Conservation (phyloP, 2,888 invertebrate genomes). For the Drosophila algonquin region DNA sequence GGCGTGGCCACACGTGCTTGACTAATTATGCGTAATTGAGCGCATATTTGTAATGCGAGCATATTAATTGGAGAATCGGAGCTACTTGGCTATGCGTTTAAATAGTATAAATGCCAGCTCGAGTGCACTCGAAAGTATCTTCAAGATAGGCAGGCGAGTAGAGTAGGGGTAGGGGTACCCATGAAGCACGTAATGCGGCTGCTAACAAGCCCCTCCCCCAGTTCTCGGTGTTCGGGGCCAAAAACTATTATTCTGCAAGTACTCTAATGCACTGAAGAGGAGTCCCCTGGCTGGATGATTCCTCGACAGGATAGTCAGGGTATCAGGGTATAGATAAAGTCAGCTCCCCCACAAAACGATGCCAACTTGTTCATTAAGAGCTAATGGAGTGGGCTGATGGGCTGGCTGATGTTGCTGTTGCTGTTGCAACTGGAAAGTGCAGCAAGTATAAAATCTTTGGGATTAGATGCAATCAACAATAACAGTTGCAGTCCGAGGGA, state of each 20-base stretch:
- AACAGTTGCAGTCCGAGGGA: slow-evolving; percentile 53
- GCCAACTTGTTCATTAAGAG: slow-evolving; percentile 63
- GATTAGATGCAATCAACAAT: slow-evolving; percentile 80
- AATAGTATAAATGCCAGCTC: slow-evolving; percentile 41
- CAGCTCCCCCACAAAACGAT: slow-evolving; percentile 7
- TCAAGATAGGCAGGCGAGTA: slow-evolving; percentile 2
- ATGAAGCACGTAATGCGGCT: slow-evolving; percentile 46
- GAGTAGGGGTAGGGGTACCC: slow-evolving; percentile 10
- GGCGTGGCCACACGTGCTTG: slow-evolving; percentile 74
- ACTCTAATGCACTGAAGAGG: slow-evolving; percentile 8
- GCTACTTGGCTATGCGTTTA: slow-evolving; percentile 38
- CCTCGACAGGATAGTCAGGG: not conserved
- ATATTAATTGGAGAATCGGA: slow-evolving; percentile 59
- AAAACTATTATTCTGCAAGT: slow-evolving; percentile 32
- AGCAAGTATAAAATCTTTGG: slow-evolving; percentile 72
- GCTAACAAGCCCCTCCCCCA: slow-evolving; percentile 33
- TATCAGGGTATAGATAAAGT: not conserved
- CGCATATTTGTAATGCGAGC: slow-evolving; percentile 66
- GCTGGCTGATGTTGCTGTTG: not conserved
- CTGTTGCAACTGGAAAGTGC: slow-evolving; percentile 18
- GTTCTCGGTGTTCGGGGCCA: slow-evolving; percentile 12
- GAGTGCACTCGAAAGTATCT: slow-evolving; percentile 48
- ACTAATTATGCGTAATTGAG: slow-evolving; percentile 76
- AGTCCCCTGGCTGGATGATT: slow-evolving; percentile 24
- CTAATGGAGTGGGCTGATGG: slow-evolving; percentile 42